Evolutionary conservation across 2,797 vertebrate genomes (phyloP).

Genomic region (Enteromius argenteus): DNA sequence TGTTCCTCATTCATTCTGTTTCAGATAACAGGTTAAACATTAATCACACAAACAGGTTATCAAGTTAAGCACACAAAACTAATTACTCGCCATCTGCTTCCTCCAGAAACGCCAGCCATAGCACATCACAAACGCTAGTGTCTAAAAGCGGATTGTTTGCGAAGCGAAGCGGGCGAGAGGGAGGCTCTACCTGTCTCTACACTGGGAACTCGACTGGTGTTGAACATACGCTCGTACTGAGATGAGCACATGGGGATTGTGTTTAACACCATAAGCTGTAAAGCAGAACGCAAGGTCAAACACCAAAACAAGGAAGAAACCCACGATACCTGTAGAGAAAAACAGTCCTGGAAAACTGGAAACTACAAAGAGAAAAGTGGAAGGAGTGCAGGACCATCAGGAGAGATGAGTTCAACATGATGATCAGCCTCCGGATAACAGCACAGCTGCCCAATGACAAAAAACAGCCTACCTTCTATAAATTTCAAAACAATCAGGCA

Average conservation of each 20-base stretch:
- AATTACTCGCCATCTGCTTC: not conserved
- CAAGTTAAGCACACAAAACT: not conserved
- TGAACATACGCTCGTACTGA: slow-evolving; percentile 87
- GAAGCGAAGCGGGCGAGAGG: not conserved
- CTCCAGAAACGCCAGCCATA: slow-evolving; percentile 8
- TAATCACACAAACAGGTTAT: slow-evolving; percentile 14
- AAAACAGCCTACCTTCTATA: not conserved
- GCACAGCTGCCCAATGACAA: not conserved
- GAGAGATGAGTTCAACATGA: slow-evolving; percentile 53
- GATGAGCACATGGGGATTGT: slow-evolving; percentile 85
- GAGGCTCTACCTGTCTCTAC: slow-evolving; percentile 84
- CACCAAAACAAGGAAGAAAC: slow-evolving; percentile 66
- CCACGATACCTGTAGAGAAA: slow-evolving; percentile 64
- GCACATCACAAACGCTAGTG: not conserved
- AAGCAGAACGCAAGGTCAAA: slow-evolving; percentile 78
- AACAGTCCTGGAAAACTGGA: slow-evolving; percentile 55
- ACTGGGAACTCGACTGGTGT: slow-evolving; percentile 84
- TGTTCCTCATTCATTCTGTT: not conserved
- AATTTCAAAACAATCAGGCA: not conserved
- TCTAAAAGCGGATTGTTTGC: not conserved
- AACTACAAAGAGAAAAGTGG: slow-evolving; percentile 61
- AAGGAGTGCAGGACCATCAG: slow-evolving; percentile 6
- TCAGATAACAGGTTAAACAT: not conserved
- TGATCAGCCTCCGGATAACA: slow-evolving; percentile 20
- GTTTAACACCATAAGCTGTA: slow-evolving; percentile 87